Conservation (phyloP, 2,797 vertebrate genomes). For the Neosilurus mollespiculum region DNA sequence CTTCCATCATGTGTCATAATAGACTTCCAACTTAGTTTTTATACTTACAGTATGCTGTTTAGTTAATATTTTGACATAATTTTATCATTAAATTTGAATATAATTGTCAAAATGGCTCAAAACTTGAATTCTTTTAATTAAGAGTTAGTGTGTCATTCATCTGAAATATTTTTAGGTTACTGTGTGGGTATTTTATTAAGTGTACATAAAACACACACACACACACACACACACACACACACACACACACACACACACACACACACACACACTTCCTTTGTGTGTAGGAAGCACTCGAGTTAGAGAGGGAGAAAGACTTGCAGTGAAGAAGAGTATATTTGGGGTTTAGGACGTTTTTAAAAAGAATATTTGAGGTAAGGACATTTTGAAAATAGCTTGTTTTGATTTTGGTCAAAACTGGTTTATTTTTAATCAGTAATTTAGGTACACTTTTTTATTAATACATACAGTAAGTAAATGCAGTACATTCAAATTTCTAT, state of each 20-base stretch:
- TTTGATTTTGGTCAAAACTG: background rate
- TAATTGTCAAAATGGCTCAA: background rate
- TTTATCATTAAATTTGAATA: no score
- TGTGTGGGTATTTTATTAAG: background rate
- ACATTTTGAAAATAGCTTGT: background rate
- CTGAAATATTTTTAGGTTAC: background rate
- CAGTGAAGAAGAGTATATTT: background rate
- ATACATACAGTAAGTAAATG: background rate
- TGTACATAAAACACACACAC: background rate
- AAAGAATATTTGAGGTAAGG: background rate
- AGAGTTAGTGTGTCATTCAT: constrained; percentile 3
- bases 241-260: constrained; percentile 12
- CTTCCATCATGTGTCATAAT: background rate
- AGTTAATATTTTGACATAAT: background rate
- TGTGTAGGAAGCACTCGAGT: background rate
- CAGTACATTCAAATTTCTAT: background rate
- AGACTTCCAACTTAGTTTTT: background rate
- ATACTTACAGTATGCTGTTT: background rate
- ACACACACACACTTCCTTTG: background rate
- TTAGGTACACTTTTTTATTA: background rate
- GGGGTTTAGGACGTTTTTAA: background rate
- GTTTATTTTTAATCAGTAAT: background rate
- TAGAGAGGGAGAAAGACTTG: background rate
- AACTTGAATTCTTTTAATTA: background rate
- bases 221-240: background rate